Percentiles rank a stretch among this genome's conserved stretches.
Conservation (phyloP, 2,797 vertebrate genomes). For the Crotalus adamanteus region DNA sequence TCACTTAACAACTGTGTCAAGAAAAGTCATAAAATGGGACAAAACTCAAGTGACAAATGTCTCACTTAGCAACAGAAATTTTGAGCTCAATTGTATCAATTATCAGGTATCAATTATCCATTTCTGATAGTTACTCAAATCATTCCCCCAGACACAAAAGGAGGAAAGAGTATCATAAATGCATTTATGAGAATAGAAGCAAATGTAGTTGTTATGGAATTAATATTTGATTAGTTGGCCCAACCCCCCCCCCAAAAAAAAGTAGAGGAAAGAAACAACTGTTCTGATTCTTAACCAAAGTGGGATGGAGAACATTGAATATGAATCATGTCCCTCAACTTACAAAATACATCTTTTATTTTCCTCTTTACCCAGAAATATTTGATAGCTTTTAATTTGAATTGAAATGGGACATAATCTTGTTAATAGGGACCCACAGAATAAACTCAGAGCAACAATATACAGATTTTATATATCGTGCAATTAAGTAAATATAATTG, state of each 20-base stretch:
- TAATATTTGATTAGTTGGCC: background rate
- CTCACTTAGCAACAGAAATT: background rate
- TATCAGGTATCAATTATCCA: background rate
- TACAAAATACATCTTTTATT: background rate
- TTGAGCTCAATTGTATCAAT: background rate
- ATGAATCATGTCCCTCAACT: background rate
- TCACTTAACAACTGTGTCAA: background rate
- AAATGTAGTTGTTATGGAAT: background rate
- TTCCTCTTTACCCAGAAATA: constrained; percentile 44
- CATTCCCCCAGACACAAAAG: background rate
- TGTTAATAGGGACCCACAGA: constrained; percentile 53
- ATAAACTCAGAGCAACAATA: constrained; percentile 58
- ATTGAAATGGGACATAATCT: constrained; percentile 57
- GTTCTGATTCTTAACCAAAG: background rate
- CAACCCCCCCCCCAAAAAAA: too few species aligned
- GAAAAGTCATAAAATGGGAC: background rate
- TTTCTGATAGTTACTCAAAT: background rate
- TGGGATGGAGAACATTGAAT: background rate
- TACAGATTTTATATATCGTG: constrained; percentile 59
- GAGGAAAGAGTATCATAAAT: background rate
- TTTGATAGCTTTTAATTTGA: constrained; percentile 56
- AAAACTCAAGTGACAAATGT: background rate
- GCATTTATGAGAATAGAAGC: background rate
- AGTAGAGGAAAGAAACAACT: background rate
- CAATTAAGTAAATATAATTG: constrained; percentile 61